Conservation (phyloP, 2,113 vertebrate species). For the Neotragus pygmaeus region DNA sequence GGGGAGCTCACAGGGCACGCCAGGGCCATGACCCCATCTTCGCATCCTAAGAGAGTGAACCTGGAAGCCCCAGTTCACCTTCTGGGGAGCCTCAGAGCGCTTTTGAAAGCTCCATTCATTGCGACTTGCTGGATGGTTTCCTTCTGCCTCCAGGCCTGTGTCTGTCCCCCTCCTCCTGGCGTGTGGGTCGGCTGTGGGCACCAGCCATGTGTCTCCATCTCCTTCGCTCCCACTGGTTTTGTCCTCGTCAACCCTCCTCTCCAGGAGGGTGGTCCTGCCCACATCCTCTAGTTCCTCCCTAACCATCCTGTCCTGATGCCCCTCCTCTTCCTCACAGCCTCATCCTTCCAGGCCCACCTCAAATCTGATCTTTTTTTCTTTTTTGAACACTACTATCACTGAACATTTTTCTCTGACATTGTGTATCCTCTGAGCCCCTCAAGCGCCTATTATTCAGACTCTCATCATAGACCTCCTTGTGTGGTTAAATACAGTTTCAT, state of each 20-base stretch:
- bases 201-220: accelerated
- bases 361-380: background rate
- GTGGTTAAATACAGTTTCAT: background rate
- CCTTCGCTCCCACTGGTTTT: no score
- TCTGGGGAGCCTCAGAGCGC: background rate
- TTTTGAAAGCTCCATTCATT: background rate
- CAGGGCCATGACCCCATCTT: no score
- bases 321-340: background rate
- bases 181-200: accelerated
- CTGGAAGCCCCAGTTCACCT: background rate
- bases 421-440: background rate
- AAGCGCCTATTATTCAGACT: background rate
- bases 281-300: background rate
- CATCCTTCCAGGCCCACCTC: background rate
- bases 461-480: background rate
- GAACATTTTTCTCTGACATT: background rate
- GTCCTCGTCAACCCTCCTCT: background rate
- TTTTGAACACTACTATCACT: background rate
- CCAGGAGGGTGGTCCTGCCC: background rate
- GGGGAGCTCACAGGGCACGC: background rate
- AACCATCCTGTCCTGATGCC: background rate
- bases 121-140: background rate
- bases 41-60: background rate
- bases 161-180: background rate
- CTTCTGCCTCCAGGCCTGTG: background rate